Conservation (phyloP, 2,113 vertebrate species). For the Proteles cristata region DNA sequence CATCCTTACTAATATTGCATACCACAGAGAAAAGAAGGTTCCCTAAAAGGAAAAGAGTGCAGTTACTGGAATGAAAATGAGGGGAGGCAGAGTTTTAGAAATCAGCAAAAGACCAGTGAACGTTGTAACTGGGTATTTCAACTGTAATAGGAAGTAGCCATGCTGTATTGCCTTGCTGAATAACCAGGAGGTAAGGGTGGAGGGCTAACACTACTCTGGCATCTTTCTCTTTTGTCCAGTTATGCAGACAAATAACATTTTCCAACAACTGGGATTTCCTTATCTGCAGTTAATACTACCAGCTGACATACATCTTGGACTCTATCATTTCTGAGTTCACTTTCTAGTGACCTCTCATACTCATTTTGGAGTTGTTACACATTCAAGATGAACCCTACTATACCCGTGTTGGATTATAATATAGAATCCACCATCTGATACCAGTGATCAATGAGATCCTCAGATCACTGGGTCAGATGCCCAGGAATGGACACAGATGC, state of each 20-base stretch:
- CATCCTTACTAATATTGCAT: not conserved
- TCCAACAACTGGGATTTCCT: not conserved
- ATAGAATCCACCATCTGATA: not conserved
- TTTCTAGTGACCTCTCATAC: not conserved
- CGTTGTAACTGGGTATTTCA: not conserved
- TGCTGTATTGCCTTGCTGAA: not conserved
- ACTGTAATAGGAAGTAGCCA: not conserved
- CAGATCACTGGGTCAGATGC: not conserved
- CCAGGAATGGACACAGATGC: not conserved
- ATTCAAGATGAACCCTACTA: not conserved
- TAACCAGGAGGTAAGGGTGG: not conserved
- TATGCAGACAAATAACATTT: not conserved
- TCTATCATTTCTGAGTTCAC: not conserved
- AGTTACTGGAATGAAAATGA: not conserved
- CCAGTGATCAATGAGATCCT: not conserved
- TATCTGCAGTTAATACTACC: not conserved
- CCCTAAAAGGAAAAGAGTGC: not conserved
- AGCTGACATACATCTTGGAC: not conserved
- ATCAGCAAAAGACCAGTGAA: not conserved
- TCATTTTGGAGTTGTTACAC: not conserved
- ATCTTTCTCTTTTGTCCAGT: not conserved
- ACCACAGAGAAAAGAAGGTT: not conserved
- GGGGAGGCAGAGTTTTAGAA: not conserved
- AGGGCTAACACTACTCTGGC: not conserved
- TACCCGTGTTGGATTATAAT: no score